Evolutionary conservation across 2,113 vertebrate species (phyloP).

Genomic region (Dromaius novaehollandiae): DNA sequence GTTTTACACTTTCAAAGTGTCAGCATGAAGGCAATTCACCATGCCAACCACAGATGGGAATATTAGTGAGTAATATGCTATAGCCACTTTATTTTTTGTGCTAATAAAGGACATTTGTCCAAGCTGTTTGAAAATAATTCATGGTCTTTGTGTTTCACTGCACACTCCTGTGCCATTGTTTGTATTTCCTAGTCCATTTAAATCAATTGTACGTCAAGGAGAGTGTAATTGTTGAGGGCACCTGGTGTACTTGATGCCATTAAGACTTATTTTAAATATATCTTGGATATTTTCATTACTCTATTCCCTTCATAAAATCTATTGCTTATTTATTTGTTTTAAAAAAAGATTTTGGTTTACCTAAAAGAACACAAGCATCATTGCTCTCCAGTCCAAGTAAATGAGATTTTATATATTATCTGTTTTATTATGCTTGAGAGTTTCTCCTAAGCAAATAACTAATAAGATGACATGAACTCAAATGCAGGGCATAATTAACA

Average conservation of each 20-base stretch:
- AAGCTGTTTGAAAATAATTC: constrained; percentile 9
- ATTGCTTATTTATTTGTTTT: not conserved
- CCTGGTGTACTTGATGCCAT: not conserved
- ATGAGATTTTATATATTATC: not conserved
- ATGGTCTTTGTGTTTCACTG: not conserved
- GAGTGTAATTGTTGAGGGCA: not conserved
- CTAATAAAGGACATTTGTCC: not conserved
- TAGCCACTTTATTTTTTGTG: not conserved
- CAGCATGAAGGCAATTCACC: not conserved
- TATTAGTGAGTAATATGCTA: not conserved
- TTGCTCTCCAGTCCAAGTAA: not conserved
- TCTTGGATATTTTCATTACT: not conserved
- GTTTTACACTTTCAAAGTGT: not conserved
- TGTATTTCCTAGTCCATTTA: not conserved
- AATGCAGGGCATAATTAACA: not conserved
- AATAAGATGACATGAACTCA: not conserved
- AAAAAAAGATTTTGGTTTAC: not conserved
- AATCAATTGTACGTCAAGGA: not conserved
- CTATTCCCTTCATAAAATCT: not conserved
- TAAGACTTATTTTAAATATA: not conserved
- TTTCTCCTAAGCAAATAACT: not conserved
- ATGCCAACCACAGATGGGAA: not conserved
- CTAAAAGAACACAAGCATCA: not conserved
- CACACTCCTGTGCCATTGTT: not conserved
- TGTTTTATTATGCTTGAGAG: not conserved